A percentile compares a stretch with the other conserved stretches of the same genome.
phyloP scores from a whole-genome alignment of 2,888 invertebrate species.

The Drosophila trichaetosa region DNA sequence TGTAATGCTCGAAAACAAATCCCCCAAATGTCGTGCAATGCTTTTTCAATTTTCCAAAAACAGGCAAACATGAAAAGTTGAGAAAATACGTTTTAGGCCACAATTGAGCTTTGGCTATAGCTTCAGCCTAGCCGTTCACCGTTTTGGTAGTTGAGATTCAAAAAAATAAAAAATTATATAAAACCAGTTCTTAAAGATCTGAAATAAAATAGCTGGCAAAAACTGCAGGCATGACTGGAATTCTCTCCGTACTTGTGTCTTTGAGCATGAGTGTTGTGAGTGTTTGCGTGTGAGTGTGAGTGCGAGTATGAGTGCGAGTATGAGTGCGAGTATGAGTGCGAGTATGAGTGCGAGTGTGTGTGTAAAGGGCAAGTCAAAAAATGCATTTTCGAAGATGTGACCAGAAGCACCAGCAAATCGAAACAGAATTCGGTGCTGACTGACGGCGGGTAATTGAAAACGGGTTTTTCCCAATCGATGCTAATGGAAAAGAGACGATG shows the following conservation, averaged over 20 bases:
- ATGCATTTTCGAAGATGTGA: constrained; percentile 43
- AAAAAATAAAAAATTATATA: constrained; percentile 2
- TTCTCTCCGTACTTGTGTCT: constrained; percentile 25
- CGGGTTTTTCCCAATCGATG: constrained; percentile 35
- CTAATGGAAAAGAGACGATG: background rate
- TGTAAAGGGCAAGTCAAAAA: constrained; percentile 42
- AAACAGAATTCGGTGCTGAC: constrained; percentile 38
- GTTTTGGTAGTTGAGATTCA: constrained; percentile 12
- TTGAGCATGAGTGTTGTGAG: constrained; percentile 7
- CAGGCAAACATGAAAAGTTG: constrained; percentile 66
- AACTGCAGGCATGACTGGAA: constrained; percentile 54
- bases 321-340: background rate
- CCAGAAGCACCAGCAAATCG: constrained; percentile 23
- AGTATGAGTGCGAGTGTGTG: constrained; percentile 2
- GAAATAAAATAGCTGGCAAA: constrained; percentile 39
- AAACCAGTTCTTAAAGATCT: constrained; percentile 53
- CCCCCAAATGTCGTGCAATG: constrained; percentile 67
- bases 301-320: background rate
- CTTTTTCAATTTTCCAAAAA: constrained; percentile 72
- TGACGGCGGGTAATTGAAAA: constrained; percentile 25
- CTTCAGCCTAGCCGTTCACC: constrained; percentile 35
- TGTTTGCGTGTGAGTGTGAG: background rate
- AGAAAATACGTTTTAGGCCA: constrained; percentile 50
- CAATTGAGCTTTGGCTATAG: constrained; percentile 8
- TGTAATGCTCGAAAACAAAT: constrained; percentile 46